phyloP scores from a whole-genome alignment of 1,140 invertebrate species.

The Hirudo medicinalis region DNA sequence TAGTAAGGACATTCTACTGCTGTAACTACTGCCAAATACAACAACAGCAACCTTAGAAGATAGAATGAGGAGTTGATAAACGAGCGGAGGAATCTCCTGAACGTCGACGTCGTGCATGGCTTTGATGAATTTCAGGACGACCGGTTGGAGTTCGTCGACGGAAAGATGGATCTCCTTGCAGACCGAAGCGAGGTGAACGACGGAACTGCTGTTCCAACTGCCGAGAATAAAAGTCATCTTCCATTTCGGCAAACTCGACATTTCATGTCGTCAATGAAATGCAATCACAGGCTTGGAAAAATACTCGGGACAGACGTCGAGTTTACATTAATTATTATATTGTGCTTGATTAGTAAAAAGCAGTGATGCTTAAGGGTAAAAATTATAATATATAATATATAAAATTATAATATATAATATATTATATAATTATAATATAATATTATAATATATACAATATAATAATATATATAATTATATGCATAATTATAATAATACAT shows the following conservation, averaged over 20 bases:
- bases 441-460: no score
- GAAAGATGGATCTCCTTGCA: constrained; percentile 37
- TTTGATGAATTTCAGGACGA: constrained; percentile 38
- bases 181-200: constrained; percentile 33
- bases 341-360: no score
- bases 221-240: neutral
- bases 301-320: no score
- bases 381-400: no score
- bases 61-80: constrained; percentile 39
- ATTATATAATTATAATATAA: no score
- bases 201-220: constrained; percentile 32
- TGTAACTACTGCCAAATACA: neutral
- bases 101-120: constrained; percentile 36
- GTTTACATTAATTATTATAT: no score
- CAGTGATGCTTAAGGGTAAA: no score
- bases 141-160: constrained; percentile 37
- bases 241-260: neutral
- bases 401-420: no score
- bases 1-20: neutral
- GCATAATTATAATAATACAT: no score
- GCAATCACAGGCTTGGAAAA: neutral
- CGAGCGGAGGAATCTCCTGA: constrained; percentile 38
- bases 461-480: no score
- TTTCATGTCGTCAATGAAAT: neutral
- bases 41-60: constrained; percentile 31